Evolutionary conservation across 2,888 invertebrate species (phyloP), one percentile per base, ranked within the genome.

Genomic region (Polyommatus iphigenia): DNA sequence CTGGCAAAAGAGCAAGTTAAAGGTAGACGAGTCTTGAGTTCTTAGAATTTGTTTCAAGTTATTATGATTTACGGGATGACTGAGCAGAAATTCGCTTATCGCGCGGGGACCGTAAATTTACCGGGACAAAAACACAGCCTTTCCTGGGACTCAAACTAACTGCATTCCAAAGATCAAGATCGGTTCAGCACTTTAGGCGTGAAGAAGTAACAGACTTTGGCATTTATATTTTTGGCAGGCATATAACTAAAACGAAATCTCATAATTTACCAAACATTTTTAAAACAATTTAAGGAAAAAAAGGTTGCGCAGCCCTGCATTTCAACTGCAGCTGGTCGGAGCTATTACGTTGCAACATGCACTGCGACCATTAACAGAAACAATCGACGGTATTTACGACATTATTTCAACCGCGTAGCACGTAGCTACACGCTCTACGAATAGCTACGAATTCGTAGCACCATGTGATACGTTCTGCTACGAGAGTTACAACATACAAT

Each of bases 381-480:
- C 67, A 29, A 67, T 62, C 62, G 20, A 67, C 15, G 29, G 10
- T 29, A 67, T 67, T 67, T 67, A 67, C 18, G 67, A 18, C 67
- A 67, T 67, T 41, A 72, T 72, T 72, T 36, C 72, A 41, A 72
- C 72, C n/a, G 24, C 72, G 41, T 41, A 72, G 36, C 67, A 67
- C 24, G 72, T 36, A 15, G 36, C 71, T 71, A 71, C 71, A n/a
- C 32, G 71, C 32, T 7, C 71, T 36, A 18, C 71, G 71, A 36
- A 71, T 15, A n/a, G 71, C 71, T 71, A 36, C 71, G 32, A 71
- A 6, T n/a, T 71, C 71, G 71, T 71, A 71, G 71, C 62, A 67
- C n/a, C 15, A 10, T 67, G 18, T 29, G 13, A 29, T 32, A 67
- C 67, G 67, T 10, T 24, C 3, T 4, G 62, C 24, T 62, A 62